Evolutionary conservation across 2,888 invertebrate genomes (phyloP), one percentile per base, ranked within the genome.

Genomic region (Trachelus stipa): DNA sequence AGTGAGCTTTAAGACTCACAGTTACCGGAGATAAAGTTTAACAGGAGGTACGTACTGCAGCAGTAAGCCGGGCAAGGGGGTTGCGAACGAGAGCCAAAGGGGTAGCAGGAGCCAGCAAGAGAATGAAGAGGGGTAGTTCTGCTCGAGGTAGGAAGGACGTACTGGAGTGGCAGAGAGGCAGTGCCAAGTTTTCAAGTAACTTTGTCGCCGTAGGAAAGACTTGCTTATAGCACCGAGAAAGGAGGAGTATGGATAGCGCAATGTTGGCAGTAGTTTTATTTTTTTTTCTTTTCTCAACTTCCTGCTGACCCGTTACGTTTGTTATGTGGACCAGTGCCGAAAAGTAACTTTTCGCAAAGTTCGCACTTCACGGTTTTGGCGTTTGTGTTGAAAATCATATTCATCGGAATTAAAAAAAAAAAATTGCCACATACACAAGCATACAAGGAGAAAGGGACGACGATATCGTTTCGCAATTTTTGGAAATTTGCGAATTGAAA

Each of bases 1-100:
- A 88, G 87, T 84, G 87, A 87, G 87, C 86, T 88, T 88, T 86
- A 88, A 88, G 87, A 84, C 85, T 86, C 81, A 80, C 77, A 81
- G 82, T 85, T 82, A 85, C 79, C 83, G 83, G 85, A 85, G 87
- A 87, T 88, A 88, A 88, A 88, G 86, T 88, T 88, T 85, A 86
- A 84, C 85, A 81, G 82, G 78, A 83, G 82, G 85, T 84, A 82
- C 83, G 71, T 69, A 69, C 71, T 33, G 71, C 71, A 33, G 71
- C 31, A 33, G 71, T 69, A 69, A 33, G 40, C 78, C 79, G 76
- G 78, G 75, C 34, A 68, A 33, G 71, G 73, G 77, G 77, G 74
- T 30, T 68, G 23, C 34, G 23, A n/a, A 56, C 34, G 77, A 79
- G 56, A 71, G 76, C 40, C 40, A 40, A 40, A 40, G 40, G 40